Conservation (phyloP, 1,140 invertebrate genomes). For the Drosophila tsacasi region DNA sequence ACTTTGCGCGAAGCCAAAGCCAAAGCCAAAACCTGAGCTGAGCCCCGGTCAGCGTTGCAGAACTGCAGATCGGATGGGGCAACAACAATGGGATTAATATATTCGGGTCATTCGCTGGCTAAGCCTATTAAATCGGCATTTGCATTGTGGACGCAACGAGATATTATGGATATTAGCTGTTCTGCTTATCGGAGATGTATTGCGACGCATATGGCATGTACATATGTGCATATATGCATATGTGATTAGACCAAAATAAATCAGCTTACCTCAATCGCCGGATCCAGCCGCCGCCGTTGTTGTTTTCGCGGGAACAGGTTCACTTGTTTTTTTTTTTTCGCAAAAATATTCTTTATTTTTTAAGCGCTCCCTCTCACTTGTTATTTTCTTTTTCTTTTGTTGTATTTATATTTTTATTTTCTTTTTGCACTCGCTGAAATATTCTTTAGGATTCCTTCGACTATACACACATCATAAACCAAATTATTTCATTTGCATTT, state of each 20-base stretch:
- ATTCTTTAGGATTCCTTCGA: constrained; percentile 26
- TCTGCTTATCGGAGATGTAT: constrained; percentile 28
- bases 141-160: constrained; percentile 3
- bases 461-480: constrained; percentile 39
- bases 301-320: constrained; percentile 37
- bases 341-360: constrained; percentile 22
- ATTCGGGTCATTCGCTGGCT: constrained; percentile 5
- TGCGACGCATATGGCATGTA: constrained; percentile 12
- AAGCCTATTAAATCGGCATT: constrained; percentile 8
- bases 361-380: constrained; percentile 3
- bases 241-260: constrained; percentile 60
- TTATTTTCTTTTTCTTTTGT: constrained; percentile 1
- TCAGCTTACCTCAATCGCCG: constrained; percentile 71
- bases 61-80: constrained; percentile 28
- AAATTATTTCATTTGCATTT: constrained; percentile 49
- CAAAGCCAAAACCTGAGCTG: background rate
- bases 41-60: constrained; percentile 35
- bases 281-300: constrained; percentile 3
- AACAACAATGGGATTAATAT: constrained; percentile 8
- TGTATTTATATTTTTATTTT: background rate
- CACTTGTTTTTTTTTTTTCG: constrained; percentile 32
- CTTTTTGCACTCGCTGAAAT: constrained; percentile 32
- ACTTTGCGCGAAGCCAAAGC: constrained; percentile 39
- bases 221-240: constrained; percentile 1
- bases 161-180: constrained; percentile 7